phyloP scores from a whole-genome alignment of 2,113 vertebrate genomes.

The Hydrochoerus hydrochaeris region DNA sequence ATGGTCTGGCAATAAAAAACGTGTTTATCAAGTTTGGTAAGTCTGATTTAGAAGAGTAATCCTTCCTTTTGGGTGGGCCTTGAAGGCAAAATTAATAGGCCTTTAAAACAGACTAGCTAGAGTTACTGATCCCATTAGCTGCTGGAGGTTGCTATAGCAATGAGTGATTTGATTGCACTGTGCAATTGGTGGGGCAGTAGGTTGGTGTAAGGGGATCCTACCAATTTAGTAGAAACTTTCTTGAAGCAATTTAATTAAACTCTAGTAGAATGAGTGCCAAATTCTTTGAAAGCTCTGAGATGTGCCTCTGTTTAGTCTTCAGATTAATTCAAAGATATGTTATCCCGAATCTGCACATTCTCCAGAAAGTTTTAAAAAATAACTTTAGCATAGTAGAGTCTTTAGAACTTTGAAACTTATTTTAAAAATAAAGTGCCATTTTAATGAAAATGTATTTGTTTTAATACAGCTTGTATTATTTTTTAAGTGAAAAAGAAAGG shows the following conservation, averaged over 20 bases:
- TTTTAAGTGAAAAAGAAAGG: not conserved
- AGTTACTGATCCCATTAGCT: conserved; percentile 48
- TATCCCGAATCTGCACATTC: not conserved
- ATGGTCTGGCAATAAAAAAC: conserved; percentile 1
- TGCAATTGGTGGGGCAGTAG: conserved; percentile 24
- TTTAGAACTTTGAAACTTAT: conserved; percentile 10
- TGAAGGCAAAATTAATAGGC: conserved; percentile 54
- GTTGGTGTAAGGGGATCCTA: conserved; percentile 72
- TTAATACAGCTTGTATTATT: not conserved
- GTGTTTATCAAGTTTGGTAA: conserved; percentile 52
- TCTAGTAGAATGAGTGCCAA: conserved; percentile 19
- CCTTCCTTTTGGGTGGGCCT: conserved; percentile 63
- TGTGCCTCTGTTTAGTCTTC: not conserved
- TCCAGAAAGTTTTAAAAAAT: not conserved
- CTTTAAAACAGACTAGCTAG: conserved; percentile 64
- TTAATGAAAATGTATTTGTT: not conserved
- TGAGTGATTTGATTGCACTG: conserved; percentile 65
- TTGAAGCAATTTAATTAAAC: conserved; percentile 78
- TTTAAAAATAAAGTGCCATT: conserved; percentile 17
- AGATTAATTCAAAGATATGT: conserved; percentile 20
- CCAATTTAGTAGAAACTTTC: conserved; percentile 69
- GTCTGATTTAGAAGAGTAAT: conserved; percentile 49
- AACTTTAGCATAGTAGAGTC: not conserved
- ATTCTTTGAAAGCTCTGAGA: conserved; percentile 46
- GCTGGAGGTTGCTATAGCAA: conserved; percentile 74